phyloP scores from a whole-genome alignment of 2,888 invertebrate species.

The Sympetrum striolatum region DNA sequence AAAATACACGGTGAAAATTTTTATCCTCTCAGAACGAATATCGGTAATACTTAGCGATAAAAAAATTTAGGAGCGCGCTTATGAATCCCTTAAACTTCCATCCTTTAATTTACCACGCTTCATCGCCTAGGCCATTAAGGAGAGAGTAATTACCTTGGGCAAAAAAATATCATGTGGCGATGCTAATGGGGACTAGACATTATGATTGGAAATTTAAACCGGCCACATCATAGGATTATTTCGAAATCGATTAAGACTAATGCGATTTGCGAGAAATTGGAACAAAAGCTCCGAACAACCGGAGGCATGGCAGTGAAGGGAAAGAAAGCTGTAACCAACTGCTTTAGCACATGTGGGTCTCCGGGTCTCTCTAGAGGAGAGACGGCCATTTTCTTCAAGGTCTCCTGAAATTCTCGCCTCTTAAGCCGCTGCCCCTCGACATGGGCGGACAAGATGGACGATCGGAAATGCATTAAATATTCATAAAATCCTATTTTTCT shows the following conservation, averaged over 20 bases:
- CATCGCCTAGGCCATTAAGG: no score
- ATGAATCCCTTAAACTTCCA: no score
- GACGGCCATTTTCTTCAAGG: constrained; percentile 1
- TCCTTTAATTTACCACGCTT: no score
- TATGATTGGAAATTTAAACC: not conserved
- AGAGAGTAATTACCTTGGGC: no score
- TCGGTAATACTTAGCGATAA: no score
- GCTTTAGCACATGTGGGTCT: constrained; percentile 1
- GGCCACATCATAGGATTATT: not conserved
- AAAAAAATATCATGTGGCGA: no score
- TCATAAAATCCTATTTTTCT: not conserved
- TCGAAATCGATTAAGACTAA: not conserved
- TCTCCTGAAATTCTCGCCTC: not conserved
- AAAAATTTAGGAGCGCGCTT: no score
- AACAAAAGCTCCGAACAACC: not conserved
- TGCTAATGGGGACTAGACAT: no score
- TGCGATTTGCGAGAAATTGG: not conserved
- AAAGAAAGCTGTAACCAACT: not conserved
- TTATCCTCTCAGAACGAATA: no score
- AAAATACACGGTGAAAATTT: not conserved
- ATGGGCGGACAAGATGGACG: constrained; percentile 14
- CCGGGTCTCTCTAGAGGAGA: not conserved
- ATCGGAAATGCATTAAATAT: not conserved
- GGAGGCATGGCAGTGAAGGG: not conserved
- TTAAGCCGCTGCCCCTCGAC: not conserved